Percentiles rank a stretch among this genome's conserved stretches.
Conservation (phyloP, 2,888 invertebrate species). For the Cephus runcator region DNA sequence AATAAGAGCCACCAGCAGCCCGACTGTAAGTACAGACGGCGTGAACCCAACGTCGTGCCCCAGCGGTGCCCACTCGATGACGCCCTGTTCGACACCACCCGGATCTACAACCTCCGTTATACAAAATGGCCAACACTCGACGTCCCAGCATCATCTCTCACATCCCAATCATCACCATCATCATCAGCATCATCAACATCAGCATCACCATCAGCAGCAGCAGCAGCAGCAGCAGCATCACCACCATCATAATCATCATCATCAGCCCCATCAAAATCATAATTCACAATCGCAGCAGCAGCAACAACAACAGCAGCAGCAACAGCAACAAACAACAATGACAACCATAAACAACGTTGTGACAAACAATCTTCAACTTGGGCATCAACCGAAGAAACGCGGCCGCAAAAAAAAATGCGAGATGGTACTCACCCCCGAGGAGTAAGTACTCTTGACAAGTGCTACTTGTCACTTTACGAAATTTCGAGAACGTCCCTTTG, state of each 20-base stretch:
- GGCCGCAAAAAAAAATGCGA: constrained; percentile 85
- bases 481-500: background rate
- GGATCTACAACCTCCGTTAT: constrained; percentile 28
- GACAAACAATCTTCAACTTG: constrained; percentile 48
- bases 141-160: constrained; percentile 31
- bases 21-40: constrained; percentile 28
- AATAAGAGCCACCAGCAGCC: constrained; percentile 68
- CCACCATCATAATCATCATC: constrained; percentile 41
- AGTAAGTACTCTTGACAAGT: constrained; percentile 48
- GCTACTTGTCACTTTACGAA: background rate
- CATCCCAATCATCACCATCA: constrained; percentile 32
- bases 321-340: constrained; percentile 47
- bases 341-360: constrained; percentile 55
- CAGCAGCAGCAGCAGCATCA: constrained; percentile 48
- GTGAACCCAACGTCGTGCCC: constrained; percentile 59
- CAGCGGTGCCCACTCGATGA: constrained; percentile 46
- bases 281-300: constrained; percentile 32
- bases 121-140: background rate
- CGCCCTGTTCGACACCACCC: constrained; percentile 57
- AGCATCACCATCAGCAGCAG: constrained; percentile 49
- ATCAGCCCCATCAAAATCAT: constrained; percentile 46
- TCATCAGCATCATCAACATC: constrained; percentile 46
- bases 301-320: constrained; percentile 27
- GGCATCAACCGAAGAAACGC: constrained; percentile 78
- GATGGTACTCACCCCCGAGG: constrained; percentile 65